Conservation (phyloP, 37 sponge, comb jelly and placozoan genomes). For the Eunapius fragilis region DNA sequence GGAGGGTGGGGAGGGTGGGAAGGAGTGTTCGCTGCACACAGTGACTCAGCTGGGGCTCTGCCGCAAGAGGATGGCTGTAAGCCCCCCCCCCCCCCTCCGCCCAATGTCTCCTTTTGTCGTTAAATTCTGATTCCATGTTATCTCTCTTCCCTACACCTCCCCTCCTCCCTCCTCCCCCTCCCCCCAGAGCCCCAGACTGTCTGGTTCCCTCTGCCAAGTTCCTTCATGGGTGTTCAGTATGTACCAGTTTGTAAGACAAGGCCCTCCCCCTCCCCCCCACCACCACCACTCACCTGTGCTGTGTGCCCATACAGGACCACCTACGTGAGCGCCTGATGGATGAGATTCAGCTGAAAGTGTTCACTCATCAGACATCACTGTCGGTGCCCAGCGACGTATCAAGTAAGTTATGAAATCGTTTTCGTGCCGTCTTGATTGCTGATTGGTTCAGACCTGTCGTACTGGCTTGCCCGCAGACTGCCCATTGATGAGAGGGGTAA, state of each 20-base stretch:
- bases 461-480: constrained; percentile 76
- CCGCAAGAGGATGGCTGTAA: constrained; percentile 24
- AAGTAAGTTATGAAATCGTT: constrained; percentile 13
- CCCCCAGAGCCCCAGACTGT: constrained; percentile 17
- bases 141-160: too few species aligned
- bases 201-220: constrained; percentile 29
- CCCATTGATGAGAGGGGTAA: constrained; percentile 43
- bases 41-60: constrained; percentile 5
- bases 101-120: too few species aligned
- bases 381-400: constrained; percentile 38
- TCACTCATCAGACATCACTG: not conserved
- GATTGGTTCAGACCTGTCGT: constrained; percentile 78
- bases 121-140: too few species aligned
- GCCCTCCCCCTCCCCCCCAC: too few species aligned
- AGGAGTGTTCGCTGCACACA: constrained; percentile 18
- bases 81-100: too few species aligned
- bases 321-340: constrained; percentile 40
- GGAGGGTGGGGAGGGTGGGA: too few species aligned
- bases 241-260: constrained; percentile 40
- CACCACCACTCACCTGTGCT: too few species aligned
- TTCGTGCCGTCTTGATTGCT: not conserved
- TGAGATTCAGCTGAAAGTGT: constrained; percentile 44
- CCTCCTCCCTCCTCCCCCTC: not conserved
- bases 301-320: constrained; percentile 57
- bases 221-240: constrained; percentile 51